These are phyloP conservation scores for Acrobasis repandana DNA, from an alignment of 2,888 invertebrate species.

Conservation along the genomic window DNA sequence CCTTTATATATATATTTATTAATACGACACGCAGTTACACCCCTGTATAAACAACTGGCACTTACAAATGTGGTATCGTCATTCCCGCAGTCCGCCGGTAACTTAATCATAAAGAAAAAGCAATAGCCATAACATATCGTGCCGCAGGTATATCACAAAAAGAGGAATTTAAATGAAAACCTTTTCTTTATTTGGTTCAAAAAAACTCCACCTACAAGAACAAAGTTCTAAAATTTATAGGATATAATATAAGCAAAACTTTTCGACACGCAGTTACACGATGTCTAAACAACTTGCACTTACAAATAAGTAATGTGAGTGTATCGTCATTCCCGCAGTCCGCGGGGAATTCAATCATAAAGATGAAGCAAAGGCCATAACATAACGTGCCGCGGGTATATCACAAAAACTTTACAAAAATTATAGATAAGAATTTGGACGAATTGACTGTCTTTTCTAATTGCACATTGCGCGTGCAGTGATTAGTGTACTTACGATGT, in stretches of 20 bases:
- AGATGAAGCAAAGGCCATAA: constrained; percentile 50
- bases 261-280: constrained; percentile 4
- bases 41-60: constrained; percentile 1
- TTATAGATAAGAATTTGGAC: no score
- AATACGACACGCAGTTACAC: constrained; percentile 14
- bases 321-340: constrained; percentile 34
- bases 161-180: no score
- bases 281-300: constrained; percentile 6
- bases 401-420: no score
- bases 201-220: no score
- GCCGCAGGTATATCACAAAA: no score
- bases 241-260: background rate
- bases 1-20: no score
- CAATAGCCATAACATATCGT: constrained; percentile 43
- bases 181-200: no score
- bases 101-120: constrained; percentile 57
- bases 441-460: no score
- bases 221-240: no score
- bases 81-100: constrained; percentile 39
- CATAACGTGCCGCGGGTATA: constrained; percentile 19
- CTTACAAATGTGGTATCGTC: constrained; percentile 27
- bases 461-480: no score
- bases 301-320: constrained; percentile 29
- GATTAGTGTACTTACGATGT: no score
- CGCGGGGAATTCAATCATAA: constrained; percentile 51